Evolutionary conservation across 2,888 invertebrate species (phyloP), one percentile per base, ranked within the genome.

Genomic region (Brachycybe producta): DNA sequence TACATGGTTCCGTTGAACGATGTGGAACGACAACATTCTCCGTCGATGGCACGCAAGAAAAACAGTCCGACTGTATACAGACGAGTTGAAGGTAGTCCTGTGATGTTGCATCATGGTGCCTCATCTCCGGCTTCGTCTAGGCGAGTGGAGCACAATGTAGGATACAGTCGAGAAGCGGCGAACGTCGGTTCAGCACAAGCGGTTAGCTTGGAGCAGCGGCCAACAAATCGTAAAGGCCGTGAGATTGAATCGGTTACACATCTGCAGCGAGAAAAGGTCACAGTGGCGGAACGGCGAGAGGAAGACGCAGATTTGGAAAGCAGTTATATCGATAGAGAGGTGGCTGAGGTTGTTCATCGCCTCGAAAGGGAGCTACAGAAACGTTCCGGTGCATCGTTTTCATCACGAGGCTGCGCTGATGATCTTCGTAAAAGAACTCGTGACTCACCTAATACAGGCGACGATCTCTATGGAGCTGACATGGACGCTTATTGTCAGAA

Each of bases 401-500:
- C 21, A 28, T 3, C 24, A 4, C 43, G 19, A 43, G 13, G 27
- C 4, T 21, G 21, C 13, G 43, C 15, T 19, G 19, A 28, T 26
- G 27, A 43, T n/a, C 3, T 23, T 2, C 17, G 43, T 5, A 4
- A 43, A 28, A 27, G 13, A n/a, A 19, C 36, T 19, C 32, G 34
- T 34, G 21, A 38, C 11, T 15, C 13, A 19, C 15, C 23, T 11
- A 13, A 5, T 36, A 24, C 26, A n/a, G 35, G 21, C 21, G 46
- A 40, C 17, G 26, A 40, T n/a, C 34, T 40, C 2, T 51, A 26
- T 17, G 46, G 46, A 17, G 41, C 51, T 3, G 51, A 46, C 13
- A 51, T 46, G 28, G 52, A 54, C 23, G 49, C 43, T 40, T 47
- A 41, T 36, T 54, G 47, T 34, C 49, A 52, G 35, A 44, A 54